A percentile compares a stretch with the other conserved stretches of the same genome.
Conservation (phyloP, 2,888 invertebrate genomes). For the Aquatica leii region DNA sequence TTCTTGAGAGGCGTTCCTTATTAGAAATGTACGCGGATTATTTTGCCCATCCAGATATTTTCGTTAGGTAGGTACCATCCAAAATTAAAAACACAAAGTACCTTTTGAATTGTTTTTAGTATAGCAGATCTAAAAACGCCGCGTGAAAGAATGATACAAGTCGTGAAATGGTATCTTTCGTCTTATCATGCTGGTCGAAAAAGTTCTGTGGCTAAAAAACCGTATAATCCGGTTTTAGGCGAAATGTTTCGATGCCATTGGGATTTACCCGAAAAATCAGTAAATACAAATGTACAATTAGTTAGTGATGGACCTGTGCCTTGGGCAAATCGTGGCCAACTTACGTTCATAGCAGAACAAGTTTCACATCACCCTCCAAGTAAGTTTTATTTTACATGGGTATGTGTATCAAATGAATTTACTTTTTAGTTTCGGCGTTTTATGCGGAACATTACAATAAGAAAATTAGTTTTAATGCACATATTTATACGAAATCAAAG, state of each 20-base stretch:
- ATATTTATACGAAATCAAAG: slow-evolving; percentile 99
- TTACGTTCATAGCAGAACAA: slow-evolving; percentile 97
- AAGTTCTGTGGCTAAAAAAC: slow-evolving; percentile 97
- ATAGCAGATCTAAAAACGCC: slow-evolving; percentile 90
- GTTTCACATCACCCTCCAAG: slow-evolving; percentile 99
- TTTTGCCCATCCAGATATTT: slow-evolving; percentile 98
- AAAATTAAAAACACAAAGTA: neutral
- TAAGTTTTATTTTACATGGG: slow-evolving; percentile 58
- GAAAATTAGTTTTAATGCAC: slow-evolving; percentile 90
- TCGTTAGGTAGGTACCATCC: slow-evolving; percentile 77
- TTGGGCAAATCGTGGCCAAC: slow-evolving; percentile 87
- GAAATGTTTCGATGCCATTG: slow-evolving; percentile 93
- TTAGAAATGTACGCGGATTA: slow-evolving; percentile 99
- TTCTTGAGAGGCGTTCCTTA: slow-evolving; percentile 94
- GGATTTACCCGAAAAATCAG: slow-evolving; percentile 68
- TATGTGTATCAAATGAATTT: slow-evolving; percentile 2
- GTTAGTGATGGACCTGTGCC: slow-evolving; percentile 88
- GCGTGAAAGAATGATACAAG: slow-evolving; percentile 91
- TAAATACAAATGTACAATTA: slow-evolving; percentile 34
- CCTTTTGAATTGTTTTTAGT: slow-evolving; percentile 61
- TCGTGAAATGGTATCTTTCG: slow-evolving; percentile 96
- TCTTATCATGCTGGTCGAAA: slow-evolving; percentile 99
- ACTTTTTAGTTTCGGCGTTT: slow-evolving; percentile 88
- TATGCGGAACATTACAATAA: slow-evolving; percentile 96
- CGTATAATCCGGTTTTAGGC: slow-evolving; percentile 97